phyloP scores from a whole-genome alignment of 2,797 vertebrate genomes.

The Gobionotothen gibberifrons region DNA sequence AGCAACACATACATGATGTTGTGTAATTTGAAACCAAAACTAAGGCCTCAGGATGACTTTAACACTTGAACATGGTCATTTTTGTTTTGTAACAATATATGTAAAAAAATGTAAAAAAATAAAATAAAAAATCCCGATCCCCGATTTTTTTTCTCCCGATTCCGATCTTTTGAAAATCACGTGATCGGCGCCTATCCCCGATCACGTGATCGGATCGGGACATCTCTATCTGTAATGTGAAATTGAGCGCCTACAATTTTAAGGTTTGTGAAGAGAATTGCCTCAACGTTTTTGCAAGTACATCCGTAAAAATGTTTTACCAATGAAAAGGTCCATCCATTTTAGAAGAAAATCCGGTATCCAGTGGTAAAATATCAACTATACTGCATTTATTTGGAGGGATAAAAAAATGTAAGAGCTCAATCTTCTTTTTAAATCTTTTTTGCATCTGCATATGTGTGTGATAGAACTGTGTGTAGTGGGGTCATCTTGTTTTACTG shows the following conservation, averaged over 20 bases:
- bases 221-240: background rate
- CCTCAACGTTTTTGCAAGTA: background rate
- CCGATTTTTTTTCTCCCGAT: too few relatives aligned
- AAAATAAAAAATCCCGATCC: too few relatives aligned
- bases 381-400: background rate
- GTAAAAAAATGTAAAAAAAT: too few relatives aligned
- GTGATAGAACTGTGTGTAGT: slow-evolving; percentile 24
- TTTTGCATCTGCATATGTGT: slow-evolving; percentile 15
- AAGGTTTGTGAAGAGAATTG: background rate
- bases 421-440: background rate
- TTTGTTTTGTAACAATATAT: too few relatives aligned
- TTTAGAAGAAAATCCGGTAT: background rate
- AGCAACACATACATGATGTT: too few relatives aligned
- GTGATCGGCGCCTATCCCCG: too few relatives aligned
- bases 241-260: background rate
- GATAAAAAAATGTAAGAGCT: background rate
- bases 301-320: background rate
- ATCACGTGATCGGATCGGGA: too few relatives aligned
- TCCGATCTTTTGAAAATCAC: too few relatives aligned
- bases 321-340: background rate
- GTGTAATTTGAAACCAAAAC: too few relatives aligned
- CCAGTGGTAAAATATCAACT: background rate
- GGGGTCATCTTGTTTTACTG: slow-evolving; percentile 33
- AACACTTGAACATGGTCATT: too few relatives aligned
- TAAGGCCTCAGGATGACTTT: too few relatives aligned